Conservation (phyloP, 2,113 vertebrate genomes). For the Sphaerodactylus townsendi region DNA sequence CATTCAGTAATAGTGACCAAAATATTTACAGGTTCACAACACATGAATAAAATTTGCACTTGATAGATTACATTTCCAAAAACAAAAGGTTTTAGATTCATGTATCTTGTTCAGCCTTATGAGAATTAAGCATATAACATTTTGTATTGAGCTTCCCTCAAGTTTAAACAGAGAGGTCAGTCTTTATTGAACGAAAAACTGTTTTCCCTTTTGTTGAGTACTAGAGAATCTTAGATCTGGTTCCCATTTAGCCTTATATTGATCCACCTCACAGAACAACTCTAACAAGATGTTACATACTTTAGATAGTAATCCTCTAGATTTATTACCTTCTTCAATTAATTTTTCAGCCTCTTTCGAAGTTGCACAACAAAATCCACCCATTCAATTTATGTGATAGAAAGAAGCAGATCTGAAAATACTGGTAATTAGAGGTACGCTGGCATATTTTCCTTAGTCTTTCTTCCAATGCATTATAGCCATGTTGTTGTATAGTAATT, state of each 20-base stretch:
- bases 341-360: neutral
- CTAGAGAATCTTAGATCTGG: neutral
- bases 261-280: neutral
- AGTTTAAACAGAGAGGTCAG: neutral
- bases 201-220: neutral
- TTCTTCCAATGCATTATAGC: too few relatives aligned
- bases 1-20: neutral
- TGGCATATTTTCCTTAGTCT: too few relatives aligned
- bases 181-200: neutral
- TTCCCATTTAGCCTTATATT: neutral
- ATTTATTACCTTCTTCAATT: conserved; percentile 1
- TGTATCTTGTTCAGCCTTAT: neutral
- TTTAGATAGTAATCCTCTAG: neutral
- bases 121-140: neutral
- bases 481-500: neutral
- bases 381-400: neutral
- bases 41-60: neutral
- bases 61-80: neutral
- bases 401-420: neutral
- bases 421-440: neutral
- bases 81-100: neutral
- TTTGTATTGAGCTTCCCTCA: neutral
- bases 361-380: neutral
- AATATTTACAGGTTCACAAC: neutral
- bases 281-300: neutral